Evolutionary conservation across 2,797 vertebrate genomes (phyloP).

Genomic region (Threskiornis aethiopicus): DNA sequence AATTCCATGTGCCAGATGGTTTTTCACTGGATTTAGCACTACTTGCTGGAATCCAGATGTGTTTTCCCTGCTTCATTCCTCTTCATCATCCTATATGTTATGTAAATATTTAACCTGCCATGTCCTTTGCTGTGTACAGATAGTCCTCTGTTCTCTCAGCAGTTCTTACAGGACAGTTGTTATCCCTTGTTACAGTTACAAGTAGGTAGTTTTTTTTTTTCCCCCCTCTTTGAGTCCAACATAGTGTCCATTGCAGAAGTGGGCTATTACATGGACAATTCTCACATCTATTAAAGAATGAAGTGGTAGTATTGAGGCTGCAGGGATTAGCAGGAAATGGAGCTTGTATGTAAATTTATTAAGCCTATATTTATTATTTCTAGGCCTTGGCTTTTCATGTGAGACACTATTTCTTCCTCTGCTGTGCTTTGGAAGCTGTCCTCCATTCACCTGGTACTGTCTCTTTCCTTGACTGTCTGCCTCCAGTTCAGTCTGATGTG

Average conservation of each 20-base stretch:
- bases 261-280: neutral
- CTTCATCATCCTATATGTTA: rapidly evolving
- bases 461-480: neutral
- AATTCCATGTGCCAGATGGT: neutral
- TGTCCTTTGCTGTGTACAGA: neutral
- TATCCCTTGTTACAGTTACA: neutral
- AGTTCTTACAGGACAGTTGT: neutral
- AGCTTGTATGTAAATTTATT: neutral
- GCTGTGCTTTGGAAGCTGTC: neutral
- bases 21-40: neutral
- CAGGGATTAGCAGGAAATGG: neutral
- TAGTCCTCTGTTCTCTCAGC: neutral
- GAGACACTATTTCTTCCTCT: neutral
- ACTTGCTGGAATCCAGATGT: neutral
- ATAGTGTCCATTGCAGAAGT: neutral
- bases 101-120: neutral
- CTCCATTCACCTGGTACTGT: neutral
- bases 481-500: neutral
- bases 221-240: rapidly evolving
- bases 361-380: neutral
- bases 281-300: neutral
- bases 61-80: neutral
- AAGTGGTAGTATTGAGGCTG: neutral
- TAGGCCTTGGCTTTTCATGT: neutral
- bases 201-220: neutral